Evolutionary conservation across 2,888 invertebrate species (phyloP).

Genomic region (Drosophila putrida): DNA sequence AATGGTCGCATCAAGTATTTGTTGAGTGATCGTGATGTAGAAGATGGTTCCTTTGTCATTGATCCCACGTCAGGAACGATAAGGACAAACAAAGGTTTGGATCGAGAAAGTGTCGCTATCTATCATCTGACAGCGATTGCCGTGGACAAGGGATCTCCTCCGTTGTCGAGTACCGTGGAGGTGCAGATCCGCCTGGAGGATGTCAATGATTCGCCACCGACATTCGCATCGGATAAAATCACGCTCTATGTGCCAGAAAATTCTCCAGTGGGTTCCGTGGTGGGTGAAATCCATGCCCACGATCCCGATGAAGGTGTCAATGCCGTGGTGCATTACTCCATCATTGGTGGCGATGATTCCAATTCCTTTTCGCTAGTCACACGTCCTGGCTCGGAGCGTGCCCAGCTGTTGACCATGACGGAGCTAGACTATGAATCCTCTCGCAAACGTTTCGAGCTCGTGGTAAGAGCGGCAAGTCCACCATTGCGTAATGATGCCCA

Average conservation of each 20-base stretch:
- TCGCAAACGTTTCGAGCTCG: constrained; percentile 94
- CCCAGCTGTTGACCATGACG: constrained; percentile 94
- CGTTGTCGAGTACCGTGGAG: constrained; percentile 89
- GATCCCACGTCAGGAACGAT: constrained; percentile 97
- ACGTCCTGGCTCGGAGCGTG: constrained; percentile 93
- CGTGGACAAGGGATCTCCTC: constrained; percentile 94
- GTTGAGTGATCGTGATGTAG: constrained; percentile 90
- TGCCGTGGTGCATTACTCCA: constrained; percentile 96
- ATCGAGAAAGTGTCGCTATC: constrained; percentile 94
- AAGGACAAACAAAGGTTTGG: constrained; percentile 94
- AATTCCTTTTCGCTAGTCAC: constrained; percentile 93
- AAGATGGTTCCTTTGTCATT: constrained; percentile 96
- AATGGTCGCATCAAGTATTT: constrained; percentile 95
- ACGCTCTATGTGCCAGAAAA: constrained; percentile 96
- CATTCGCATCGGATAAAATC: constrained; percentile 95
- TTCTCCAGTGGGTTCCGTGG: constrained; percentile 97
- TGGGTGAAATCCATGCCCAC: constrained; percentile 94
- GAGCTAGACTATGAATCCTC: constrained; percentile 98
- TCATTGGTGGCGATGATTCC: constrained; percentile 96
- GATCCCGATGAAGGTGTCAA: constrained; percentile 97
- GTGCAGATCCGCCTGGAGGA: constrained; percentile 94
- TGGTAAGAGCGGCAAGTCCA: constrained; percentile 95
- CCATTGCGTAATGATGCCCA: constrained; percentile 95
- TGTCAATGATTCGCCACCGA: constrained; percentile 95
- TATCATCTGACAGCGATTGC: constrained; percentile 95